Conservation (phyloP, 2,888 invertebrate genomes). For the Stenurella melanura region DNA sequence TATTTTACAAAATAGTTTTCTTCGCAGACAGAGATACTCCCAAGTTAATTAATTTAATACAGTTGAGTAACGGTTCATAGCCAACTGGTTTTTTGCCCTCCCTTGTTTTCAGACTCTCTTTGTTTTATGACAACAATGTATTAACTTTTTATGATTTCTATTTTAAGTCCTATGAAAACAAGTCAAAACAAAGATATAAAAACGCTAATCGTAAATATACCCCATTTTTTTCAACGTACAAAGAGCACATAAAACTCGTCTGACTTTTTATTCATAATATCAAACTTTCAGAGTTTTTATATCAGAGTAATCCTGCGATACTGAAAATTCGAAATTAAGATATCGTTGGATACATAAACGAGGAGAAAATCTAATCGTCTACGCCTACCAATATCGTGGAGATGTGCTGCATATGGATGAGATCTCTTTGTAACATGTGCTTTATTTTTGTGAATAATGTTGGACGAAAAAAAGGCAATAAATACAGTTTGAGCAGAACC, state of each 20-base stretch:
- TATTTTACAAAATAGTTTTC: too few relatives aligned
- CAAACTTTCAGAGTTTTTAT: not conserved
- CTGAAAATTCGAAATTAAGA: conserved; percentile 5
- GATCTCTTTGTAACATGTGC: conserved; percentile 58
- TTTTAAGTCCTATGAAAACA: not conserved
- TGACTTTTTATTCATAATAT: not conserved
- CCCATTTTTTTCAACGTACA: not conserved
- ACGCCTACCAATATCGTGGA: conserved; percentile 25
- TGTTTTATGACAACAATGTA: not conserved
- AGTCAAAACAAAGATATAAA: not conserved
- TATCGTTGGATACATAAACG: conserved; percentile 41
- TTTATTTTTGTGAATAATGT: conserved; percentile 60
- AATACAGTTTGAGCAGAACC: conserved; percentile 57
- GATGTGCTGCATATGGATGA: conserved; percentile 61
- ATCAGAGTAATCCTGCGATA: not conserved
- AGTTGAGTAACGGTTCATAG: not conserved
- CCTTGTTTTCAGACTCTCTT: not conserved
- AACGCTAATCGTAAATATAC: not conserved
- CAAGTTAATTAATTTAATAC: not conserved
- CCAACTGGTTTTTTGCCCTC: not conserved
- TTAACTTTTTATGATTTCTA: not conserved
- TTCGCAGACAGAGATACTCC: too few relatives aligned
- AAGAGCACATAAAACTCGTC: not conserved
- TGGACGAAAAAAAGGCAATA: conserved; percentile 59
- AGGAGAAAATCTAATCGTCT: conserved; percentile 47